Conservation (phyloP, 2,797 vertebrate species). For the Molossus molossus region DNA sequence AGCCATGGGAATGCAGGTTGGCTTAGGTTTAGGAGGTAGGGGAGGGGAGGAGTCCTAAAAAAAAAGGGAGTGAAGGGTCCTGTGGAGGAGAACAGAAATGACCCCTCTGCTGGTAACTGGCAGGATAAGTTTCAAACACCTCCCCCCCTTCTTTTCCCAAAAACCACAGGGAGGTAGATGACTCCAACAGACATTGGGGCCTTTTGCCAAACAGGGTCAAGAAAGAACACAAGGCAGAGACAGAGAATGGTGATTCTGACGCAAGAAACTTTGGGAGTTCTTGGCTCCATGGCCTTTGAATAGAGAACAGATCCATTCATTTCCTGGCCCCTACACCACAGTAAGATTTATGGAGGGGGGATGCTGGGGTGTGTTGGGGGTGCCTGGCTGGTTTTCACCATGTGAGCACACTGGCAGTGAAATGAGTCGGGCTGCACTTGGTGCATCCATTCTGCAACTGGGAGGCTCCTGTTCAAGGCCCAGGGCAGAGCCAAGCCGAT, state of each 20-base stretch:
- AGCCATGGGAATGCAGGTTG: neutral
- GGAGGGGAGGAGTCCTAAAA: too few species aligned
- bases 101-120: neutral
- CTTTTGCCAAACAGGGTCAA: constrained; percentile 72
- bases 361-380: neutral
- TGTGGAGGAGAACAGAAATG: neutral
- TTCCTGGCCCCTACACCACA: neutral
- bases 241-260: constrained; percentile 71
- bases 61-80: neutral
- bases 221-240: constrained; percentile 10
- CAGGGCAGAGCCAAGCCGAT: neutral
- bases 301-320: constrained; percentile 70
- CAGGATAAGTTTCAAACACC: neutral
- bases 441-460: neutral
- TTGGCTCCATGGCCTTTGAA: constrained; percentile 66
- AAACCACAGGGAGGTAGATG: constrained; percentile 18
- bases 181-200: neutral
- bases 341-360: constrained; percentile 69
- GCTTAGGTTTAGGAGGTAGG: neutral
- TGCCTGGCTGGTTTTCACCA: neutral
- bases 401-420: neutral
- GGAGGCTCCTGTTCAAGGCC: neutral
- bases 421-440: neutral
- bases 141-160: neutral
- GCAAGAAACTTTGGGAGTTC: constrained; percentile 75